Percentiles rank a stretch among this genome's conserved stretches.
Evolutionary conservation across 2,888 invertebrate species (phyloP).

Genomic region (Parascotia fuliginaria): DNA sequence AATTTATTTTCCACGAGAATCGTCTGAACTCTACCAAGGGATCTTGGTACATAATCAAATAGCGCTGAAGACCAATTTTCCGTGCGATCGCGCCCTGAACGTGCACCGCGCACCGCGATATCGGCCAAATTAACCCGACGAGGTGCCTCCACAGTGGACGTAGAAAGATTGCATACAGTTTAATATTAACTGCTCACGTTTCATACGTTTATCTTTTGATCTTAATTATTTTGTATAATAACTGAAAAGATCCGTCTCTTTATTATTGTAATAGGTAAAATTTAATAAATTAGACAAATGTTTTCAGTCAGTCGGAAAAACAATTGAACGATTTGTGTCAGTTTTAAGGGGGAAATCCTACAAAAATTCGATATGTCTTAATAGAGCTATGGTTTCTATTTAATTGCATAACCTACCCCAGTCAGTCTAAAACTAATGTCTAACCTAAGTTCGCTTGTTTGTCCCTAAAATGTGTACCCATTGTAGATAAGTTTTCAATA

Average conservation of each 20-base stretch:
- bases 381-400: too few species aligned
- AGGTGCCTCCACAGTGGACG: constrained; percentile 56
- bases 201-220: neutral
- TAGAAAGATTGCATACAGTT: constrained; percentile 30
- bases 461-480: constrained; percentile 46
- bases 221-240: neutral
- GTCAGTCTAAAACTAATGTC: too few species aligned
- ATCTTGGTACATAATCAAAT: constrained; percentile 80
- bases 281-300: too few species aligned
- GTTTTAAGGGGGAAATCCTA: too few species aligned
- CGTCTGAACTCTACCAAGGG: constrained; percentile 57
- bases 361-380: too few species aligned
- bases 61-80: constrained; percentile 78
- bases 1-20: constrained; percentile 64
- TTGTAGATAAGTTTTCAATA: constrained; percentile 72
- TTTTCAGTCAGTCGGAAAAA: too few species aligned
- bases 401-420: too few species aligned
- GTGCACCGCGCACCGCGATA: constrained; percentile 62
- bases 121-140: constrained; percentile 75
- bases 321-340: too few species aligned
- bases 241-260: neutral
- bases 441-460: too few species aligned
- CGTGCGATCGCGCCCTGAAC: constrained; percentile 71
- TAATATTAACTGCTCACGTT: neutral
- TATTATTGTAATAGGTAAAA: too few species aligned